Base-by-base conservation (phyloP, 2,888 invertebrate genomes). In the Dasypolia templi region DNA sequence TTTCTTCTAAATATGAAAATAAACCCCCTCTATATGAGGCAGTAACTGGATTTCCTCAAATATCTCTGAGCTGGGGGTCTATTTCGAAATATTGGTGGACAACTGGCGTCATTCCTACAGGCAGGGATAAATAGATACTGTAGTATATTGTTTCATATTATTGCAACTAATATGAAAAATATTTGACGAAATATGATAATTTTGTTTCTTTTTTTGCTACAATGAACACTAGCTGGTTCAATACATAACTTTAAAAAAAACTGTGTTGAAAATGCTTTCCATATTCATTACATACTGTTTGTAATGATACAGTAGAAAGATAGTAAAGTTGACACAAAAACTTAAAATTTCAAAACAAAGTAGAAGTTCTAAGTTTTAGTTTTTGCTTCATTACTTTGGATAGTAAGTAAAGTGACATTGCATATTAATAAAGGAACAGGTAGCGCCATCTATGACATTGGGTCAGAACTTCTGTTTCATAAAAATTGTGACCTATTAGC, bases 61-160 rank as follows among this genome's bases (percentile, higher is more conserved):
- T 93, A 91, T 90, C 91, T 92, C 89, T 81, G 81, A 81, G 80
- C 91, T 92, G 93, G 91, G 94, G 90, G 91, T 89, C 91, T 93
- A 91, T 93, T 93, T 91, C 93, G 94, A 94, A 90, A 93, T 93
- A 87, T 92, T 87, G 89, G 83, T 73, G 88, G 92, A 88, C 92
- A 93, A 92, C 91, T 91, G 94, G 92, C 91, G 91, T 85, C 91
- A 70, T 73, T 81, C 70, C 44, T 66, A 69, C 46, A 72, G 68
- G 67, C 58, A 51, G 46, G 53, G 75, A 62, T 62, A 73, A 71
- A 67, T 49, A 64, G 65, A 62, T 29, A 53, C 32, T 58, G 49
- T 58, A 22, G 3, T 59, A 32, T 70, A 55, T 19, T 63, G n/a
- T 56, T 72, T 35, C 22, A 46, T 64, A 62, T 73, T 69, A 79